Percentiles rank a stretch among this genome's conserved stretches.
Evolutionary conservation across 2,797 vertebrate genomes (phyloP).

Genomic region (Poeciliopsis infans): DNA sequence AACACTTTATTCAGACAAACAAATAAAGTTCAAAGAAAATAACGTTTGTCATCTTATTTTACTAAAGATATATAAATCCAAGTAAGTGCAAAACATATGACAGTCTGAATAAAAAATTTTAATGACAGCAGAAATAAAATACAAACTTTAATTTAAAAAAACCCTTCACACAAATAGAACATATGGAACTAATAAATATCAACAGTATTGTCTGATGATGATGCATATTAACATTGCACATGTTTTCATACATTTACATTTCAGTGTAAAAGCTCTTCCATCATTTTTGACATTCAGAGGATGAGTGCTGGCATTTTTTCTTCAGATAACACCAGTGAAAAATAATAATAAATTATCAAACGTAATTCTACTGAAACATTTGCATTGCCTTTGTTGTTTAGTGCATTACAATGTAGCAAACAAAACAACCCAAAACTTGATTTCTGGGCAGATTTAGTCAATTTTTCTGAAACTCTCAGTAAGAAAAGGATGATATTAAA

Average conservation of each 20-base stretch:
- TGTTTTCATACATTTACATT: constrained; percentile 12
- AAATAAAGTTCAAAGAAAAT: not conserved
- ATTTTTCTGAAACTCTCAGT: constrained; percentile 11
- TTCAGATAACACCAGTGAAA: constrained; percentile 19
- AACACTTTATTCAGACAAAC: not conserved
- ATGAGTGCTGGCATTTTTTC: constrained; percentile 43
- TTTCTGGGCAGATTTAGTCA: not conserved
- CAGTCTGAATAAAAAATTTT: not conserved
- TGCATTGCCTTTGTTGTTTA: constrained; percentile 13
- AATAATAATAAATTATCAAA: constrained; percentile 9
- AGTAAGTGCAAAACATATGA: constrained; percentile 24
- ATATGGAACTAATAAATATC: constrained; percentile 6
- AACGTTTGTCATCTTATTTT: constrained; percentile 22
- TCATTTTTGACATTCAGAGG: constrained; percentile 50
- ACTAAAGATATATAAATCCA: constrained; percentile 57
- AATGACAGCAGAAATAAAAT: constrained; percentile 7
- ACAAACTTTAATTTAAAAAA: constrained; percentile 19
- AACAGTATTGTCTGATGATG: not conserved
- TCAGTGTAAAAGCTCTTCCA: constrained; percentile 17
- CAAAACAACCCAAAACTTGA: not conserved
- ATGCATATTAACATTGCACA: constrained; percentile 42
- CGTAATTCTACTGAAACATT: not conserved
- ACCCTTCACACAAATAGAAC: constrained; percentile 4
- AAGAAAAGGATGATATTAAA: constrained; percentile 26
- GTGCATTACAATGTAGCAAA: not conserved